Evolutionary conservation across 2,888 invertebrate species (phyloP).

Genomic region (Hyposoter didymator): DNA sequence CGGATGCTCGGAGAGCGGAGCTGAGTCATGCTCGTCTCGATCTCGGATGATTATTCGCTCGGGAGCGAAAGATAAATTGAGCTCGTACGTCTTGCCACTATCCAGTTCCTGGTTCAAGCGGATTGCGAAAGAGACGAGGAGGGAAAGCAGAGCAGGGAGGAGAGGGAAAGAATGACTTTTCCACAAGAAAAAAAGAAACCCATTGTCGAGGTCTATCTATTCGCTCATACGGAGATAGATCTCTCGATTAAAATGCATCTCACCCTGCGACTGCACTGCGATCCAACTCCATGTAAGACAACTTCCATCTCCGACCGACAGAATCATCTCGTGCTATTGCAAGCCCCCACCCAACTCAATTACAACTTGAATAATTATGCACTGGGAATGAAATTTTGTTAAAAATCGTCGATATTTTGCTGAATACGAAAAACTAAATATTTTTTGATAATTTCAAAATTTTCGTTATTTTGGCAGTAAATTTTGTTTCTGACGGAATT

Average conservation of each 20-base stretch:
- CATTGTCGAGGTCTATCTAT: conserved; percentile 43
- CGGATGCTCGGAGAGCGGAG: neutral
- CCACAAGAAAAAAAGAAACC: conserved; percentile 36
- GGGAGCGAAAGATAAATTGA: conserved; percentile 61
- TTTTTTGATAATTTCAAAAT: no score
- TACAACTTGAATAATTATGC: conserved; percentile 32
- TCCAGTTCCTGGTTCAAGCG: conserved; percentile 41
- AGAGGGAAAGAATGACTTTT: conserved; percentile 8
- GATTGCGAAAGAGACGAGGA: neutral
- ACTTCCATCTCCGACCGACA: conserved; percentile 51
- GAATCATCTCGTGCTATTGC: conserved; percentile 23
- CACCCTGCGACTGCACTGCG: conserved; percentile 17
- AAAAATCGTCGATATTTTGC: no score
- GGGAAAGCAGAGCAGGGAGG: neutral
- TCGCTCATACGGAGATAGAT: conserved; percentile 40
- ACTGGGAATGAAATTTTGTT: no score
- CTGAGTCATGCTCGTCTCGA: conserved; percentile 39
- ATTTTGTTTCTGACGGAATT: no score
- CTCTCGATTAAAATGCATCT: conserved; percentile 41
- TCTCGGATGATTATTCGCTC: conserved; percentile 59
- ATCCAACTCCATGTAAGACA: conserved; percentile 47
- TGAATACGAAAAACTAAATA: no score
- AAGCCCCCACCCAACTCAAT: neutral
- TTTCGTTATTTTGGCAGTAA: no score
- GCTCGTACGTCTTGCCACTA: conserved; percentile 57